Percentiles rank a stretch among this genome's conserved stretches.
These are phyloP conservation scores for Cercopithecus hamlyni DNA, from an alignment of 2,797 vertebrate genomes.

Conservation along the genomic window DNA sequence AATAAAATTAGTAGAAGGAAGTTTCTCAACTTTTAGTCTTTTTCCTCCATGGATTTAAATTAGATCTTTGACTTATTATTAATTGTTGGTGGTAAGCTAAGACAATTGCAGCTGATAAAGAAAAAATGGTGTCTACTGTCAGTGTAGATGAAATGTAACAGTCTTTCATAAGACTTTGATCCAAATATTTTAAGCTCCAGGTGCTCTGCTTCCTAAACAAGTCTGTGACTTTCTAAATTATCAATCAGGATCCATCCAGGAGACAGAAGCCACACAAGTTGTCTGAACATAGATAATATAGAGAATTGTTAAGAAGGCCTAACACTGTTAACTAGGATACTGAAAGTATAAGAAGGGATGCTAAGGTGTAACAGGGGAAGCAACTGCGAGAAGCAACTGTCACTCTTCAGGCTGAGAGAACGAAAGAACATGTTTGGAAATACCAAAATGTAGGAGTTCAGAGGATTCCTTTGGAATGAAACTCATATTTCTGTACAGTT, in stretches of 20 bases:
- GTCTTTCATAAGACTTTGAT: neutral
- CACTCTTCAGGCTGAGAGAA: neutral
- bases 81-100: neutral
- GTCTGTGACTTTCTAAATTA: neutral
- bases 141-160: neutral
- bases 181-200: neutral
- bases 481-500: neutral
- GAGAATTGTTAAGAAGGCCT: neutral
- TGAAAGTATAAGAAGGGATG: neutral
- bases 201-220: neutral
- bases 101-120: neutral
- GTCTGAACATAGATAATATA: neutral
- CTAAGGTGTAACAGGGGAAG: neutral
- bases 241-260: neutral
- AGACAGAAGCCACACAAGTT: neutral
- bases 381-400: neutral
- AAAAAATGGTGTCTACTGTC: neutral
- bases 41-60: neutral
- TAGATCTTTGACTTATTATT: neutral
- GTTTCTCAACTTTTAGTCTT: neutral
- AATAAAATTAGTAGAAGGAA: neutral
- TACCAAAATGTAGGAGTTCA: neutral
- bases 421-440: neutral
- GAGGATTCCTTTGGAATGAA: neutral
- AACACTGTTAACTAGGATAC: neutral